Percentiles rank a stretch among this genome's conserved stretches.
These are phyloP conservation scores for Menidia menidia DNA, from an alignment of 2,797 vertebrate species.

Conservation along the genomic window DNA sequence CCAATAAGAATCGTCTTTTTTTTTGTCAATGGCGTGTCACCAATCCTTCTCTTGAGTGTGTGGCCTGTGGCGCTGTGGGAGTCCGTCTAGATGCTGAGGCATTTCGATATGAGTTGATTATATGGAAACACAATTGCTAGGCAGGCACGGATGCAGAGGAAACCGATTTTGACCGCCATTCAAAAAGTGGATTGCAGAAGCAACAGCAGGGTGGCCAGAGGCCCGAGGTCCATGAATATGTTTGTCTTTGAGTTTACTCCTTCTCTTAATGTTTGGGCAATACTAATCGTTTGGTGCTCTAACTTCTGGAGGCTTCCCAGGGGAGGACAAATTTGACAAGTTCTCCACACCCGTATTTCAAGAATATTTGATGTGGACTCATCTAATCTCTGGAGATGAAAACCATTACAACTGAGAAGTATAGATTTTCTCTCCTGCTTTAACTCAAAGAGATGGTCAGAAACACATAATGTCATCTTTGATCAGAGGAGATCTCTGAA, in stretches of 20 bases:
- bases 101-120: conserved; percentile 75
- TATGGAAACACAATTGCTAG: conserved; percentile 65
- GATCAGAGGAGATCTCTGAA: conserved; percentile 44
- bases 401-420: conserved; percentile 70
- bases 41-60: conserved; percentile 39
- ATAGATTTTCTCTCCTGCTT: conserved; percentile 34
- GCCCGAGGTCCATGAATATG: conserved; percentile 75
- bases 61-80: conserved; percentile 61
- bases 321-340: conserved; percentile 65
- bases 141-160: conserved; percentile 68
- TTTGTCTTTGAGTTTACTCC: conserved; percentile 69
- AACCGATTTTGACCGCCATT: conserved; percentile 75
- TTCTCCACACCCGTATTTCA: conserved; percentile 59
- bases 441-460: conserved; percentile 54
- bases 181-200: conserved; percentile 64
- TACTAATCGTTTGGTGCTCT: conserved; percentile 79
- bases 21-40: conserved; percentile 38
- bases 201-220: conserved; percentile 50
- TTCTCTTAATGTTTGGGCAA: conserved; percentile 69
- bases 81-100: conserved; percentile 62
- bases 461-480: conserved; percentile 64
- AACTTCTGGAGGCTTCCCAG: conserved; percentile 79
- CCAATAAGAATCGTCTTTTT: conserved; percentile 31
- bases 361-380: conserved; percentile 81
- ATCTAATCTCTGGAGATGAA: conserved; percentile 76